A percentile compares a stretch with the other conserved stretches of the same genome.
phyloP scores from a whole-genome alignment of 2,113 vertebrate genomes.

The Rhagologus leucostigma region DNA sequence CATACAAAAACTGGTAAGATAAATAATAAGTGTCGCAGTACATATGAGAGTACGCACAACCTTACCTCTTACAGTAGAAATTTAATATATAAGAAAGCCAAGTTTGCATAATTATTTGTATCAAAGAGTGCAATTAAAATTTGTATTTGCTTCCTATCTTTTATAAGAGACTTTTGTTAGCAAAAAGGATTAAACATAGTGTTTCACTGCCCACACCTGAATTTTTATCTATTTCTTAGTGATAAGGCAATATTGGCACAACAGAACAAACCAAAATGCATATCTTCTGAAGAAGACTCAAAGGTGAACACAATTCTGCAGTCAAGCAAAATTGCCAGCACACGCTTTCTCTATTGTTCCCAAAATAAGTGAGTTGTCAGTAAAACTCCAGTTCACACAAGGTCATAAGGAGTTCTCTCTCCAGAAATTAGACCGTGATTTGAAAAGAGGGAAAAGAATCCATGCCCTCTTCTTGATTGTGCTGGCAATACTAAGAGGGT shows the following conservation, averaged over 20 bases:
- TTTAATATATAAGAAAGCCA: neutral
- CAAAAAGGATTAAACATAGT: neutral
- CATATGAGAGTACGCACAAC: neutral
- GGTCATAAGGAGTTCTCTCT: conserved; percentile 1
- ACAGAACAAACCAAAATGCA: neutral
- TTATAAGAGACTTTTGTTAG: neutral
- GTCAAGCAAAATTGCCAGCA: neutral
- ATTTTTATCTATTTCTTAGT: neutral
- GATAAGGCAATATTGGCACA: neutral
- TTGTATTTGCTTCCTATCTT: neutral
- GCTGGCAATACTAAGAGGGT: neutral
- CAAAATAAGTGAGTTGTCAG: neutral
- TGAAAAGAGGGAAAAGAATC: neutral
- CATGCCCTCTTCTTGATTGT: neutral
- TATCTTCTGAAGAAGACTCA: neutral
- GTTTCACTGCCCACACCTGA: neutral
- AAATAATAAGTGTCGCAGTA: neutral
- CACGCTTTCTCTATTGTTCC: neutral
- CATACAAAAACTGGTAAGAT: neutral
- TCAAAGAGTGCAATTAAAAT: neutral
- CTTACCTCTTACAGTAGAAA: neutral
- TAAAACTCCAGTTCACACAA: conserved; percentile 29
- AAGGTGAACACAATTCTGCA: neutral
- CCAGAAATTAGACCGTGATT: neutral
- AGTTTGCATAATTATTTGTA: neutral